Percentiles rank a stretch among this genome's conserved stretches.
Evolutionary conservation across 92 coral and sea anemone genomes (phyloP).

Genomic region (Parazoanthus atlanticus): DNA sequence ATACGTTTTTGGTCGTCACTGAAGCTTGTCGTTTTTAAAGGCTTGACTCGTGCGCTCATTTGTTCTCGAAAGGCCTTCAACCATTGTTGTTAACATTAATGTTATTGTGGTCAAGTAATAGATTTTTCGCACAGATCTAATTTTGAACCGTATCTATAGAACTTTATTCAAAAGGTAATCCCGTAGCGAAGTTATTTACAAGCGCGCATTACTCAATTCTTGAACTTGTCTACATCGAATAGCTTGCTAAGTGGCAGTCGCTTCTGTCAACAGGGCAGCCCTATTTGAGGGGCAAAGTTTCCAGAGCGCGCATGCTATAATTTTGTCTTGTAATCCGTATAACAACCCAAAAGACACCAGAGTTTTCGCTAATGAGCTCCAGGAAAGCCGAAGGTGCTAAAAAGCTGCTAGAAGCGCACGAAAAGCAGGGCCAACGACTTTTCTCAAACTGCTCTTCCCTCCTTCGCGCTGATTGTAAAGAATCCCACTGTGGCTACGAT

Average conservation of each 20-base stretch:
- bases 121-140: constrained; percentile 24
- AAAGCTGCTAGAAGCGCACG: constrained; percentile 23
- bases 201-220: constrained; percentile 7
- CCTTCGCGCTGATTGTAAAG: not conserved
- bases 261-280: constrained; percentile 23
- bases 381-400: constrained; percentile 31
- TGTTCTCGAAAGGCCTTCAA: constrained; percentile 31
- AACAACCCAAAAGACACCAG: constrained; percentile 33
- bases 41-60: constrained; percentile 32
- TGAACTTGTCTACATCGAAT: not conserved
- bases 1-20: not conserved
- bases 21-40: constrained; percentile 24
- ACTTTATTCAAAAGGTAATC: constrained; percentile 27
- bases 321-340: not conserved
- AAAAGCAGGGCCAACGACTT: not conserved
- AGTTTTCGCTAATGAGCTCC: constrained; percentile 31
- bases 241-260: not conserved
- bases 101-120: constrained; percentile 27
- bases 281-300: not conserved
- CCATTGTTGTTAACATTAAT: constrained; percentile 27
- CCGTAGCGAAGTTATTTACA: constrained; percentile 7
- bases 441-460: not conserved
- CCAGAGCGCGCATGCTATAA: not conserved
- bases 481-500: constrained; percentile 10
- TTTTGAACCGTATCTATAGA: constrained; percentile 4